These are phyloP conservation scores for Dasypolia templi DNA, from an alignment of 2,888 invertebrate genomes.

Conservation along the genomic window DNA sequence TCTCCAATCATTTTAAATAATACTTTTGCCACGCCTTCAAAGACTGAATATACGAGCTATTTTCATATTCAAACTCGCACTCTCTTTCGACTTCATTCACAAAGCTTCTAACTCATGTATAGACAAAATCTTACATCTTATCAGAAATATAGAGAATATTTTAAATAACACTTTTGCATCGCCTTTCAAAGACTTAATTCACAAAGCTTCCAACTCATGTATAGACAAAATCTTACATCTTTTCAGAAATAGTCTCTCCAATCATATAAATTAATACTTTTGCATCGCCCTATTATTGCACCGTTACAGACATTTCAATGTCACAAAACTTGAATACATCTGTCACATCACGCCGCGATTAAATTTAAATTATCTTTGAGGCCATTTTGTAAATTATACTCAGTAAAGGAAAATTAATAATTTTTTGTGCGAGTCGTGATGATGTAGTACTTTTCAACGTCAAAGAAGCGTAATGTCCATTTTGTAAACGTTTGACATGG, in stretches of 20 bases:
- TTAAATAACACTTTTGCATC: neutral
- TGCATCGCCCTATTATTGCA: neutral
- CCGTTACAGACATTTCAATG: conserved; percentile 30
- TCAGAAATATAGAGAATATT: neutral
- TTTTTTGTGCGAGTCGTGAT: conserved; percentile 10
- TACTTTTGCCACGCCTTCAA: neutral
- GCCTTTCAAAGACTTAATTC: neutral
- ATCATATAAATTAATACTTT: neutral
- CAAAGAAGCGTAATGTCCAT: neutral
- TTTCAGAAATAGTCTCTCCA: neutral
- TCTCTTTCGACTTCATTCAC: neutral
- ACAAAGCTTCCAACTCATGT: neutral
- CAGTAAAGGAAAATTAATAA: conserved; percentile 17
- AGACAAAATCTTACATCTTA: neutral
- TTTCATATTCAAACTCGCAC: neutral
- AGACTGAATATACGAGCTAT: neutral
- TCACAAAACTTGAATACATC: conserved; percentile 19
- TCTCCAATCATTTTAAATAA: neutral
- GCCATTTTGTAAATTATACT: conserved; percentile 4
- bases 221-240: neutral
- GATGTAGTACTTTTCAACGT: conserved; percentile 19
- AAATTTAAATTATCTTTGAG: conserved; percentile 41
- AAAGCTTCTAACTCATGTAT: neutral
- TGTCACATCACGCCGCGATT: conserved; percentile 29
- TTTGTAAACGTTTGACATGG: conserved; percentile 27